Base-by-base conservation (phyloP, 2,113 vertebrate genomes). In the Dicaeum eximium region DNA sequence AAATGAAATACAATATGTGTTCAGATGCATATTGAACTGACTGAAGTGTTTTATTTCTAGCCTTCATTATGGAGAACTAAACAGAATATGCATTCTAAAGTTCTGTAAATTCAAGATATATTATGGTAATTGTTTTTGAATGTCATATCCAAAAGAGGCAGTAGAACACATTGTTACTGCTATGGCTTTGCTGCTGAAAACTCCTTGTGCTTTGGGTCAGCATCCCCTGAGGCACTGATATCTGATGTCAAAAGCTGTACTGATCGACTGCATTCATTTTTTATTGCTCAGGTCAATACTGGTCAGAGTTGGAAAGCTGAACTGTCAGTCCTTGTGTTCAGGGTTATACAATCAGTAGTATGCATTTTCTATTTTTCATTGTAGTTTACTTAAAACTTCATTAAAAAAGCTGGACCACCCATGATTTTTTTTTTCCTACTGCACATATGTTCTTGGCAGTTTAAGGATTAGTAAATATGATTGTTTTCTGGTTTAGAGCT, bases 191-290 rank as follows among this genome's bases (percentile, higher is more conserved):
- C 71, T 95, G 87, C 70, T 61, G 37, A 51, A 44, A 79, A 37
- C 42, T 37, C 13, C 23, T 7, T n/a, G 18, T 6, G 4, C 47
- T 84, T 65, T 84, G 61, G n/a, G 57, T 81, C 69, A 87, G 33
- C 53, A 47, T 89, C 35, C 84, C 87, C 66, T 38, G 81, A 54
- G 80, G 94, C 80, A 28, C 42, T 48, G 54, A 22, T 80, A 79
- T 87, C 75, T 95, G 71, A 74, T 92, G 77, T 90, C 86, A 94
- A 74, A 54, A 86, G 50, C 56, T 79, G 15, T 88, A 24, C 71
- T 66, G 71, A 93, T 92, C 14, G 8, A 67, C 42, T 88, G 72
- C 91, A 66, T 93, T 93, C 51, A 85, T 73, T 97, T 92, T 79
- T 92, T 78, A 79, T 88, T 65, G 73, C 84, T 81, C 57, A 24